Evolutionary conservation across 2,888 invertebrate genomes (phyloP), one percentile per base, ranked within the genome.

Genomic region (Papilio demoleus): DNA sequence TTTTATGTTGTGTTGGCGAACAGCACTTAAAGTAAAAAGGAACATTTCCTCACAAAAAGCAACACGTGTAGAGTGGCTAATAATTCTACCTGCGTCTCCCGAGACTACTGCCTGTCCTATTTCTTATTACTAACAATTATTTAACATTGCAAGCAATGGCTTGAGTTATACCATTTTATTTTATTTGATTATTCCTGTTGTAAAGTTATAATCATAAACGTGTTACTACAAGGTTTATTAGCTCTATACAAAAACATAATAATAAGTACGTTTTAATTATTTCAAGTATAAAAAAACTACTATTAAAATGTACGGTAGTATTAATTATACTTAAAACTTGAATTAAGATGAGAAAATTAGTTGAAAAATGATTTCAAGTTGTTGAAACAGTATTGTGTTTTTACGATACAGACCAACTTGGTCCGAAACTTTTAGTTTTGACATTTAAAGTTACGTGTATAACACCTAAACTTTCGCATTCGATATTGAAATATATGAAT

Each of bases 11-110:
- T 34, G 65, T 45, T 42, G n/a, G 47, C 24, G 45, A 59, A 59
- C 36, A 38, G 45, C 45, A 59, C 59, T 66, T 59, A 47, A 60
- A 58, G 58, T 66, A 66, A 22, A 60, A 31, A 56, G 56, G 56
- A 65, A 47, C 45, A 66, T 47, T 66, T 59, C 34, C 47, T 12
- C 59, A 60, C 59, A 65, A 66, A 66, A 60, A 66, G 66, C n/a
- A 60, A 66, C 66, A 66, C 66, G 66, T 59, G 65, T 66, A 66
- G 66, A 66, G 66, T 66, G 66, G 66, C 47, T 60, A 66, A 66
- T 66, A 66, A 59, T 66, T 66, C 59, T 60, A 60, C 66, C 58
- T 47, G 36, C 58, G 36, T 60, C 45, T 66, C 59, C 36, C 66
- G 45, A 11, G 66, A 24, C 59, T 59, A 24, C 56, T 19, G 27